A percentile compares a stretch with the other conserved stretches of the same genome.
Conservation (phyloP, 2,113 vertebrate species). For the Psephotus haematonotus region DNA sequence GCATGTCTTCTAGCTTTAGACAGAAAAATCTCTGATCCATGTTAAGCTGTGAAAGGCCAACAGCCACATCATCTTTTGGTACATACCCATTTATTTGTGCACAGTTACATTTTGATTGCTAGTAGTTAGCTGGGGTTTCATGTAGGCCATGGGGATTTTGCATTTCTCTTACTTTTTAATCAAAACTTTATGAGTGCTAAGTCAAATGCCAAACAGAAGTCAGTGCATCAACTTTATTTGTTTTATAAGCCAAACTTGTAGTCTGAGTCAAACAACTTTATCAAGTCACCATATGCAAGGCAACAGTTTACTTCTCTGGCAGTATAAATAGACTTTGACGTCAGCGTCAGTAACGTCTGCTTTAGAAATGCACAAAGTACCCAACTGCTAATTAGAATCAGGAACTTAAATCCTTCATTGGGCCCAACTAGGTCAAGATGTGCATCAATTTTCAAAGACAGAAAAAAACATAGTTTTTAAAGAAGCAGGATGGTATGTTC, state of each 20-base stretch:
- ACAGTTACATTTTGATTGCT: background rate
- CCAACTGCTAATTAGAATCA: background rate
- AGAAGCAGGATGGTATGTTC: background rate
- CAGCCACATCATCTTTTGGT: background rate
- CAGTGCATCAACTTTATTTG: background rate
- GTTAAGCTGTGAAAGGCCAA: background rate
- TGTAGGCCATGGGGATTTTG: background rate
- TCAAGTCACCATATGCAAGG: background rate
- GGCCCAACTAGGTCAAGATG: background rate
- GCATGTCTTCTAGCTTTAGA: background rate
- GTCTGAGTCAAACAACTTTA: background rate
- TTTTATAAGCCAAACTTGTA: background rate
- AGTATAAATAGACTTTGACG: background rate
- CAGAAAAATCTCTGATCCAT: background rate
- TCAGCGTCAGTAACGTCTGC: background rate
- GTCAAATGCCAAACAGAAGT: background rate
- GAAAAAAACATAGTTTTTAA: background rate
- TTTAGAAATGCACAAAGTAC: background rate
- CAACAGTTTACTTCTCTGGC: background rate
- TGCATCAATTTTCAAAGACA: background rate
- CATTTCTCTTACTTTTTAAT: background rate
- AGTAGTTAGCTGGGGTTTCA: background rate
- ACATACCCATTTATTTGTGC: background rate
- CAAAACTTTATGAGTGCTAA: background rate
- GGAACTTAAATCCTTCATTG: background rate